Percentiles rank a stretch among this genome's conserved stretches.
phyloP scores from a whole-genome alignment of 2,113 vertebrate species.

The Pristiophorus japonicus region DNA sequence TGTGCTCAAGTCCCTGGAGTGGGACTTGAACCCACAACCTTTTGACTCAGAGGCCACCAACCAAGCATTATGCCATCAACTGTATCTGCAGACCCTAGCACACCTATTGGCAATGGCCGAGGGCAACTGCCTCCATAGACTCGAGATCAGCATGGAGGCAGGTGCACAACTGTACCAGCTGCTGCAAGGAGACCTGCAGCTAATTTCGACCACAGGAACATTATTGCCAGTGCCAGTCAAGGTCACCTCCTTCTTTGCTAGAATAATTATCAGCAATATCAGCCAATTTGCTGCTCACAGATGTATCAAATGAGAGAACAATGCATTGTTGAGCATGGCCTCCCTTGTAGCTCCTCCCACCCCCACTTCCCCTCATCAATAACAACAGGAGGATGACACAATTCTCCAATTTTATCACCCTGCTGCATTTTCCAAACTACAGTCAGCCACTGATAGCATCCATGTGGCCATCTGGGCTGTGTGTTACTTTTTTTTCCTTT shows the following conservation, averaged over 20 bases:
- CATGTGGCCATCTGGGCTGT: not conserved
- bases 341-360: not conserved
- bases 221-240: not conserved
- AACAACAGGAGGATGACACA: not conserved
- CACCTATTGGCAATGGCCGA: not conserved
- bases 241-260: not conserved
- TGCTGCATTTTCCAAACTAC: not conserved
- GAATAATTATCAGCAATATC: not conserved
- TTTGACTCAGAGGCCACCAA: too few relatives aligned
- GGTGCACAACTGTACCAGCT: not conserved
- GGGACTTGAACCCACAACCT: too few relatives aligned
- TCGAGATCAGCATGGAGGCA: not conserved
- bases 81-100: not conserved
- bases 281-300: not conserved
- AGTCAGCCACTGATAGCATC: not conserved
- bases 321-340: not conserved
- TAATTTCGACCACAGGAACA: not conserved
- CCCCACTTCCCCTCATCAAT: not conserved
- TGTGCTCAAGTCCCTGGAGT: too few relatives aligned
- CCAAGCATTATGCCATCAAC: not conserved
- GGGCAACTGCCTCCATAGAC: not conserved
- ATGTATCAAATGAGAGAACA: not conserved
- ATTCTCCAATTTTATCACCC: not conserved
- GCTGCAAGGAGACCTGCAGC: not conserved
- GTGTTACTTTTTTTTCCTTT: too few relatives aligned